A percentile compares a stretch with the other conserved stretches of the same genome.
phyloP scores from a whole-genome alignment of 2,113 vertebrate genomes.

The Puffinus mauretanicus region DNA sequence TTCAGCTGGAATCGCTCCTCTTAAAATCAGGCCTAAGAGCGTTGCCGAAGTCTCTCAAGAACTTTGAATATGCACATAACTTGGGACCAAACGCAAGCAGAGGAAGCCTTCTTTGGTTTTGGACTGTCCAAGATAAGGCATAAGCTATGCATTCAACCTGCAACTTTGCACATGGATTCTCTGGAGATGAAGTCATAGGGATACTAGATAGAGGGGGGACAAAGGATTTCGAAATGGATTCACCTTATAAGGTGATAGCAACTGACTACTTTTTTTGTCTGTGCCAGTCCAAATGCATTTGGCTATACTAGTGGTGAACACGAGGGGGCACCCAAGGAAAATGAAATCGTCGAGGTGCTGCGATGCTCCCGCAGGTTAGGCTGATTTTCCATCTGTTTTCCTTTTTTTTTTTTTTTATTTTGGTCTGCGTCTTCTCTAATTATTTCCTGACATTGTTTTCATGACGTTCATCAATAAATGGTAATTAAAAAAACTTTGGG shows the following conservation, averaged over 20 bases:
- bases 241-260: conserved; percentile 3
- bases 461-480: background rate
- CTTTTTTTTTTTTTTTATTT: no score
- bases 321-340: conserved; percentile 53
- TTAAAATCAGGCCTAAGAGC: background rate
- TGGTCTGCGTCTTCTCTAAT: background rate
- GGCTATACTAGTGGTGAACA: background rate
- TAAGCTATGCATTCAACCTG: background rate
- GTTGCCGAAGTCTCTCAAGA: background rate
- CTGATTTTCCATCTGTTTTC: background rate
- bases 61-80: background rate
- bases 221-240: background rate
- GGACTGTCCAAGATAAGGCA: background rate
- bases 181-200: background rate
- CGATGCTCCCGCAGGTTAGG: background rate
- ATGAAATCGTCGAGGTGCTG: background rate
- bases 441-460: background rate
- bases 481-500: background rate
- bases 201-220: background rate
- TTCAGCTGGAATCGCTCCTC: background rate
- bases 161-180: background rate
- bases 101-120: background rate
- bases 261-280: background rate
- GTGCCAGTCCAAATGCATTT: background rate
- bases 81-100: background rate